Evolutionary conservation across 2,888 invertebrate genomes (phyloP), one percentile per base, ranked within the genome.

Genomic region (Notodonta ziczac): DNA sequence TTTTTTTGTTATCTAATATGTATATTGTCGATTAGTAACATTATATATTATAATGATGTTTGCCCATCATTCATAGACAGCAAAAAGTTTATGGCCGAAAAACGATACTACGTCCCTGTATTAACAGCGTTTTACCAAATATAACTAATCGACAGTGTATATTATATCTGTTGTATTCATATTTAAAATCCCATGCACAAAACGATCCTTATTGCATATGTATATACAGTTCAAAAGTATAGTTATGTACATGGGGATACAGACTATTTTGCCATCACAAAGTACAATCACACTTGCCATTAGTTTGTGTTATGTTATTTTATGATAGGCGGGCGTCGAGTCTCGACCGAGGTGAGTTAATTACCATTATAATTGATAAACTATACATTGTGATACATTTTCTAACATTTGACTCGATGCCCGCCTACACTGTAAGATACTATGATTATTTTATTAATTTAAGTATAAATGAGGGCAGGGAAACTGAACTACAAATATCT

Each of bases 211-310:
- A 10, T 42, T 42, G 42, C 10, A 42, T 10, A 42, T 42, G 42
- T 4, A 42, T 42, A 10, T 10, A 42, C 42, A 42, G 42, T 4
- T 42, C 42, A 42, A 42, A 10, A 42, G 12, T 42, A 16, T 46
- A 46, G n/a, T 46, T 46, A n/a, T 46, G 46, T 46, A n/a, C 46
- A 46, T 46, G n/a, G 46, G n/a, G 5, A 46, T 46, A 46, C n/a
- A 46, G 46, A 13, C n/a, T 46, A 13, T 46, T 39, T 60, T 73
- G 62, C 73, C 66, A 56, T 72, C 48, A 52, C 2, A 2, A 35
- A 63, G 74, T 73, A 63, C 70, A 69, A 64, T 9, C 60, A 59
- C 16, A 52, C 32, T 60, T 61, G 61, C 76, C 60, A 52, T 59
- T 61, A 54, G 50, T 55, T 59, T 55, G 62, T 61, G 50, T 65